Conservation (phyloP, 2,888 invertebrate species). For the Norana najaformis region DNA sequence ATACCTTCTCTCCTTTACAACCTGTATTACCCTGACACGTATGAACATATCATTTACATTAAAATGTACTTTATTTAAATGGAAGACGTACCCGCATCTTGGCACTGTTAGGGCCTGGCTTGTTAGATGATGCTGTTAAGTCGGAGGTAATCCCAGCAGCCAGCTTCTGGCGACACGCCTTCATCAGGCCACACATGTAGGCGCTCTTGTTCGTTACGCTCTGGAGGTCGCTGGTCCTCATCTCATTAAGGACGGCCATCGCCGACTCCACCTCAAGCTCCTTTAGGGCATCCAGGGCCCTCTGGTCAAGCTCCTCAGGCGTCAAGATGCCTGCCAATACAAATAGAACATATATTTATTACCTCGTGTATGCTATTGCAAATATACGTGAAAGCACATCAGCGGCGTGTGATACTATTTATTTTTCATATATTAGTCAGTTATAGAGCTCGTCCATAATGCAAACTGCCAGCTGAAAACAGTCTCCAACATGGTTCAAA, state of each 20-base stretch:
- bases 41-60: too few species aligned
- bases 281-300: slow-evolving; percentile 95
- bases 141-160: slow-evolving; percentile 39
- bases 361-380: background rate
- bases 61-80: background rate
- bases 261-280: slow-evolving; percentile 82
- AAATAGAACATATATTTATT: background rate
- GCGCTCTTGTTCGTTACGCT: slow-evolving; percentile 99
- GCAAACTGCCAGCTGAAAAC: too few species aligned
- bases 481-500: too few species aligned
- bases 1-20: too few species aligned
- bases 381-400: background rate
- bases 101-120: slow-evolving; percentile 86
- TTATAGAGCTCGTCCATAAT: too few species aligned
- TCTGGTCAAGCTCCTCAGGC: slow-evolving; percentile 94
- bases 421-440: too few species aligned
- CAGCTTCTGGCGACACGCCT: slow-evolving; percentile 83
- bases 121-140: background rate
- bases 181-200: slow-evolving; percentile 98
- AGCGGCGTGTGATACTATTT: too few species aligned
- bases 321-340: slow-evolving; percentile 76
- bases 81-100: slow-evolving; percentile 77
- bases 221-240: slow-evolving; percentile 95
- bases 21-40: too few species aligned
- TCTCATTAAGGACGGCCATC: slow-evolving; percentile 77